Percentiles rank a stretch among this genome's conserved stretches.
phyloP scores from a whole-genome alignment of 2,797 vertebrate genomes.

The Leucoraja ocellata region DNA sequence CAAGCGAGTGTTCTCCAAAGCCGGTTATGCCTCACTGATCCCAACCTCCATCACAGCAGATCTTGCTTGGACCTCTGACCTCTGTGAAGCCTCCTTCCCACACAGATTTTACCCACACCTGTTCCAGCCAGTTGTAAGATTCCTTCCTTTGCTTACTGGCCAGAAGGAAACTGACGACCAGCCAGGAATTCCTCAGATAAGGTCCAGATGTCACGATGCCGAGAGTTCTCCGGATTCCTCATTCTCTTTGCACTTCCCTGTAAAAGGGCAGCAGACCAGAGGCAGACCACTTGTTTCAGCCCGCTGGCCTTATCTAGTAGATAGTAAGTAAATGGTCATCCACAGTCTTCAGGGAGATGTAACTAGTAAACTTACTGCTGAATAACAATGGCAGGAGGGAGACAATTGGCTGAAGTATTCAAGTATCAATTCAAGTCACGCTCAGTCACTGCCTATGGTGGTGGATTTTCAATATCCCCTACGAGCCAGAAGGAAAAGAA shows the following conservation, averaged over 20 bases:
- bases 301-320: not conserved
- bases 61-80: not conserved
- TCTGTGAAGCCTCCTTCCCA: not conserved
- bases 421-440: not conserved
- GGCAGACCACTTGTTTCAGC: not conserved
- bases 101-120: not conserved
- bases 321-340: not conserved
- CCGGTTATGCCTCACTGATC: not conserved
- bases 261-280: not conserved
- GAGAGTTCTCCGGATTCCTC: not conserved
- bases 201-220: too few relatives aligned
- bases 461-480: not conserved
- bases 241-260: not conserved
- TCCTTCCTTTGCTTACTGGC: not conserved
- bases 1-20: too few relatives aligned
- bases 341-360: not conserved
- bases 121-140: not conserved
- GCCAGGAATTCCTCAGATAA: not conserved
- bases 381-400: too few relatives aligned
- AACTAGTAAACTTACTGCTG: not conserved
- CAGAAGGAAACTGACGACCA: too few relatives aligned
- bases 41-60: not conserved
- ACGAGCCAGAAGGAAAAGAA: not conserved
- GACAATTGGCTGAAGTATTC: not conserved
- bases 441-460: not conserved